These are phyloP conservation scores for Channa argus DNA, from an alignment of 2,113 vertebrate species.

Conservation along the genomic window DNA sequence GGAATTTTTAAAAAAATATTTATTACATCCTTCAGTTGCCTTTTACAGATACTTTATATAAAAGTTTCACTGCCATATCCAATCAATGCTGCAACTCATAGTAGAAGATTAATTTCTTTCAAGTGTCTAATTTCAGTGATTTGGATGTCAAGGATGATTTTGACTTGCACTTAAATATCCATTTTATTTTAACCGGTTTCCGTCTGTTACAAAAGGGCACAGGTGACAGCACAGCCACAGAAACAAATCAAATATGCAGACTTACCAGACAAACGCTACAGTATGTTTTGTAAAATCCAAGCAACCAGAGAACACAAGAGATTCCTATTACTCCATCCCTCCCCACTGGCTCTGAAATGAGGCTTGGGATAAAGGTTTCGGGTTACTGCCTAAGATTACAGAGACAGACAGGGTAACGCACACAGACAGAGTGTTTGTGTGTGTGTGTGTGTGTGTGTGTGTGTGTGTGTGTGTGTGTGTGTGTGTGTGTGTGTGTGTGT, in stretches of 20 bases:
- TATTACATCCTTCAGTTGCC: too few relatives aligned
- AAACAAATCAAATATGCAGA: conserved; percentile 53
- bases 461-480: conserved; percentile 17
- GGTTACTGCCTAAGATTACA: conserved; percentile 56
- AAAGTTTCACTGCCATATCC: not conserved
- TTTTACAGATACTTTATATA: too few relatives aligned
- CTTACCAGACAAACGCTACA: conserved; percentile 27
- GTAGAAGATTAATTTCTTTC: conserved; percentile 28
- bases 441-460: conserved; percentile 7
- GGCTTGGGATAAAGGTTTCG: conserved; percentile 60
- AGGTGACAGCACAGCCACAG: conserved; percentile 31
- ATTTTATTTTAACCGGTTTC: conserved; percentile 28
- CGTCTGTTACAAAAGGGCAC: conserved; percentile 40
- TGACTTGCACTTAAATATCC: conserved; percentile 11
- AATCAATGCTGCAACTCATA: not conserved
- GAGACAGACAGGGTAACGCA: conserved; percentile 15
- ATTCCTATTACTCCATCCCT: conserved; percentile 53
- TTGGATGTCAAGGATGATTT: conserved; percentile 15
- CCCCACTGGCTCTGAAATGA: conserved; percentile 57
- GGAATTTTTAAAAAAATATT: too few relatives aligned
- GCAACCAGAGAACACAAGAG: conserved; percentile 44
- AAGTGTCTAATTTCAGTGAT: not conserved
- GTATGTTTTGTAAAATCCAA: conserved; percentile 43
- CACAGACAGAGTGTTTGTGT: conserved; percentile 36
- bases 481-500: not conserved